These are phyloP conservation scores for Atrichornis clamosus DNA, from an alignment of 2,113 vertebrate species.

Conservation along the genomic window DNA sequence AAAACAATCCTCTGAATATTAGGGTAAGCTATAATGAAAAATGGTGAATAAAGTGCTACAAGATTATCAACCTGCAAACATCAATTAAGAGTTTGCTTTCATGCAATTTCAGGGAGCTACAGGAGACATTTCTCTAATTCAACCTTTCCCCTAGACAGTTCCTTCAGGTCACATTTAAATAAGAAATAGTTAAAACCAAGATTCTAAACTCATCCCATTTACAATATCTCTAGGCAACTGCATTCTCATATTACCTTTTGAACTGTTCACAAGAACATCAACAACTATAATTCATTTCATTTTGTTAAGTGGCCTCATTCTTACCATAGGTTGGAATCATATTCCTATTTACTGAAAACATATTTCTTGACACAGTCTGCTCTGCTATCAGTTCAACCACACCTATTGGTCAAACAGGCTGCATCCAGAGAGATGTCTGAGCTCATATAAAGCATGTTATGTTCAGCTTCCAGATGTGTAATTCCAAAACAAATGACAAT, in stretches of 20 bases:
- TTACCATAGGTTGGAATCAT: background rate
- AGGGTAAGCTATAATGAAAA: background rate
- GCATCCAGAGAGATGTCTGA: background rate
- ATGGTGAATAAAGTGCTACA: background rate
- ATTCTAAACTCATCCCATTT: background rate
- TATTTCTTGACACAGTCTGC: background rate
- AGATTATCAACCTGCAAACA: background rate
- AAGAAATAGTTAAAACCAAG: background rate
- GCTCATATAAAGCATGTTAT: background rate
- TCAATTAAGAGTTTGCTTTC: background rate
- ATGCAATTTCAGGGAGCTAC: background rate
- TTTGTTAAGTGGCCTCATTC: background rate
- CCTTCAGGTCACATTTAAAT: background rate
- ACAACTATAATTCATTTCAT: background rate
- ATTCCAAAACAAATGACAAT: background rate
- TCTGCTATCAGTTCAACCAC: background rate
- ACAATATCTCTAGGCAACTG: background rate
- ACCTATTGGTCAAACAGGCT: background rate
- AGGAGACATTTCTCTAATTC: background rate
- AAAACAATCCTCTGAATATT: background rate
- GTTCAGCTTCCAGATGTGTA: background rate
- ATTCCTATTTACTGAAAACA: background rate
- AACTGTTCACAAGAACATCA: background rate
- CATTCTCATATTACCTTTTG: background rate
- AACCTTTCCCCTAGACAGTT: background rate